Evolutionary conservation across 2,797 vertebrate genomes (phyloP), one percentile per base, ranked within the genome.

Genomic region (Pelochelys cantorii): DNA sequence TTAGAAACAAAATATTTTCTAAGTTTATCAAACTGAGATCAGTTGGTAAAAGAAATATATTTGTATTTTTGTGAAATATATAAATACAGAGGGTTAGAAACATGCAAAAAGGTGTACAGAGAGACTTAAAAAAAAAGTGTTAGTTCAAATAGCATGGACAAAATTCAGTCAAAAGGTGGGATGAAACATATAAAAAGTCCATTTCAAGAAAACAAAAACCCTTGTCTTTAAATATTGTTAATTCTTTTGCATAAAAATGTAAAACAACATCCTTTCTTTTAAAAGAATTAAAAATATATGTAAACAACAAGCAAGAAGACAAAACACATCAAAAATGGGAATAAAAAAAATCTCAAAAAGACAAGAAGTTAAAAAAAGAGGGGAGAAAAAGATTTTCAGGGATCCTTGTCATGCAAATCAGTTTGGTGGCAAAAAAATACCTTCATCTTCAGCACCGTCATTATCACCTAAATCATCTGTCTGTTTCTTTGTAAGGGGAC

Each of bases 401-500:
- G 98, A 98, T 97, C 98, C 98, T 98, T 98, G 97, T 99, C 99
- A 99, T 99, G 99, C 99, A 99, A 99, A 99, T 99, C 98, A 99
- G 98, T 99, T 99, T 99, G 98, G 98, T 98, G 98, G 98, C 98
- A 97, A 98, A 98, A 99, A 99, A 99, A 99, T 99, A 99, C 99
- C 99, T 99, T 99, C 99, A 97, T 99, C 99, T 98, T 99, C 99
- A 98, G 99, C 98, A 99, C 99, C 99, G 98, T 99, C 99, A 99
- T 98, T 99, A 99, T 99, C 99, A 99, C 98, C 98, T 99, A 99
- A 99, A 99, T 99, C 99, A 99, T 99, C 99, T 99, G 98, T 99
- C 99, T 99, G 99, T 99, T 99, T 99, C 99, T 99, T 99, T 99
- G 99, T 99, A 99, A 99, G 99, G 98, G 99, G 99, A 99, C 99